These are phyloP conservation scores for Brachionus paranguensis DNA, from an alignment of 1,140 invertebrate genomes.

Conservation along the genomic window DNA sequence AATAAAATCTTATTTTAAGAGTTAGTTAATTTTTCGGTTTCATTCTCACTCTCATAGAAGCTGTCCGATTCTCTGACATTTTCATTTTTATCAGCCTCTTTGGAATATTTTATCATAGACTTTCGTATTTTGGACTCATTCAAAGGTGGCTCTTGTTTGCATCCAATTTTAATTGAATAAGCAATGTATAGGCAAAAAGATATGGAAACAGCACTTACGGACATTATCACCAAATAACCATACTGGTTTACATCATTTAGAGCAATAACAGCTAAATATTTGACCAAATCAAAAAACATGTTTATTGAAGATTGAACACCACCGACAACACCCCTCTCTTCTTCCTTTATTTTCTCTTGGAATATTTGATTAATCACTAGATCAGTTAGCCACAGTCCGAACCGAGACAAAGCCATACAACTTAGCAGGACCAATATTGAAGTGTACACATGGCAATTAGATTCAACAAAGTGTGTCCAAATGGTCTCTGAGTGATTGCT, in stretches of 20 bases:
- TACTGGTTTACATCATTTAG: neutral
- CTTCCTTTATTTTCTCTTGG: conserved; percentile 20
- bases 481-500: neutral
- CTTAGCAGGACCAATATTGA: conserved; percentile 13
- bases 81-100: neutral
- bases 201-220: neutral
- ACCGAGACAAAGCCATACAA: conserved; percentile 25
- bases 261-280: conserved; percentile 1
- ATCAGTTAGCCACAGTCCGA: conserved; percentile 39
- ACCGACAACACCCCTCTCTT: conserved; percentile 3
- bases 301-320: conserved; percentile 38
- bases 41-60: neutral
- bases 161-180: neutral
- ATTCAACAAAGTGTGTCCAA: neutral
- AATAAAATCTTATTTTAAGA: neutral
- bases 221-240: conserved; percentile 32
- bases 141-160: neutral
- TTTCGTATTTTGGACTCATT: neutral
- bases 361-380: conserved; percentile 35
- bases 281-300: conserved; percentile 24
- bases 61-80: neutral
- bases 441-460: neutral
- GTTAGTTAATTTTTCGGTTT: neutral
- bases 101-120: neutral
- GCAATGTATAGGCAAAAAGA: neutral